Conservation (phyloP, 2,888 invertebrate species). For the Drosophila lacicola region DNA sequence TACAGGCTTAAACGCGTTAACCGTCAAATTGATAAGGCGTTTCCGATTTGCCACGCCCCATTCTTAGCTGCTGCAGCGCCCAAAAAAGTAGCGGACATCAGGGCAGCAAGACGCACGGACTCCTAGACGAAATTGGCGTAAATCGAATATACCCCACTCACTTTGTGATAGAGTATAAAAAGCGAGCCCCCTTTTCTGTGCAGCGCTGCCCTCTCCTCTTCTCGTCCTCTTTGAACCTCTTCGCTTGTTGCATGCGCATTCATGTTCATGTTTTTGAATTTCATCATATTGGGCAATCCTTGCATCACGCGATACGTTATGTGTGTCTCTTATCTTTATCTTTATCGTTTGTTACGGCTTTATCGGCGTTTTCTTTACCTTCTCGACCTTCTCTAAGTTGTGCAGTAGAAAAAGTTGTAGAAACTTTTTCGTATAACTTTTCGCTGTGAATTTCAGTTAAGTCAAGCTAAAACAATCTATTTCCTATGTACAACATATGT, state of each 20-base stretch:
- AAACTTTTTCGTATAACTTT: not conserved
- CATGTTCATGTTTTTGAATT: conserved; percentile 66
- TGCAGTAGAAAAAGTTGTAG: not conserved
- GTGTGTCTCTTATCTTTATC: conserved; percentile 24
- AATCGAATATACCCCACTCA: no score
- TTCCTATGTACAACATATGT: not conserved
- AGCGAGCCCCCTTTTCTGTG: conserved; percentile 72
- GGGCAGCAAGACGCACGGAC: no score
- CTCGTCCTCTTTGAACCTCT: conserved; percentile 15
- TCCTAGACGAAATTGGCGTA: no score
- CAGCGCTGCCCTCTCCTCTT: conserved; percentile 13
- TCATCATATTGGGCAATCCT: conserved; percentile 70
- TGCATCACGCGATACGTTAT: conserved; percentile 34
- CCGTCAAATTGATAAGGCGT: no score
- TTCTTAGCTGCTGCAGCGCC: no score
- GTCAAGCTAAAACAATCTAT: no score
- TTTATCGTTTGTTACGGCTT: conserved; percentile 24
- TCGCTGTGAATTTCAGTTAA: no score
- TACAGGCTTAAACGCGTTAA: no score
- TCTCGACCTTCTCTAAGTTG: not conserved
- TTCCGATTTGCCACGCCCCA: no score
- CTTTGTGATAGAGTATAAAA: conserved; percentile 15
- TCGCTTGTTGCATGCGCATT: conserved; percentile 62
- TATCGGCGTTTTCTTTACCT: conserved; percentile 19
- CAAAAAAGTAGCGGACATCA: no score